Conservation (phyloP, 2,888 invertebrate genomes). For the Achlya flavicornis region DNA sequence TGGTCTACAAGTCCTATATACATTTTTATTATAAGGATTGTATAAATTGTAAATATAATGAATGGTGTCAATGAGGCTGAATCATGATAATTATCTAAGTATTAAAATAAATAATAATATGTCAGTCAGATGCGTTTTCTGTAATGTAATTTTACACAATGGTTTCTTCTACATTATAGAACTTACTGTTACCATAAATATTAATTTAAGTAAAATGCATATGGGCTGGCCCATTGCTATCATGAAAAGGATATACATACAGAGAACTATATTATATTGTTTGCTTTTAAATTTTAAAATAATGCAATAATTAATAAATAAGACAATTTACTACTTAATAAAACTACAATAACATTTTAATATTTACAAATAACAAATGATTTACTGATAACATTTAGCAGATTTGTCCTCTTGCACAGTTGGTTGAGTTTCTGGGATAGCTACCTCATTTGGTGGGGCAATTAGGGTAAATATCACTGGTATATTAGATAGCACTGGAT, state of each 20-base stretch:
- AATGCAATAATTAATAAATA: conserved; percentile 6
- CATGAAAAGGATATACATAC: no score
- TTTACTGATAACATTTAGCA: conserved; percentile 11
- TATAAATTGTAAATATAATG: not conserved
- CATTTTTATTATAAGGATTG: not conserved
- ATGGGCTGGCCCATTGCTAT: no score
- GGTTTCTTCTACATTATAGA: no score
- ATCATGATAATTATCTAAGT: not conserved
- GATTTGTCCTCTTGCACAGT: conserved; percentile 40
- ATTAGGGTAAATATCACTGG: conserved; percentile 94
- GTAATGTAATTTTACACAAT: not conserved
- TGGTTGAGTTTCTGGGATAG: conserved; percentile 64
- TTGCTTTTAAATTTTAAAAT: not conserved
- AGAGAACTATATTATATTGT: no score
- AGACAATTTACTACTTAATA: conserved; percentile 12
- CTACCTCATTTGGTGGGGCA: conserved; percentile 82
- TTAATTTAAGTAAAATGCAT: no score
- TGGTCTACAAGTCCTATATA: not conserved
- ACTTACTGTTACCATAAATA: no score
- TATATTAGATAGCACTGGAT: conserved; percentile 88
- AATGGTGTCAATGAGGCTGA: not conserved
- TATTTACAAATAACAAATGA: conserved; percentile 13
- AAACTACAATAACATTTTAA: conserved; percentile 12
- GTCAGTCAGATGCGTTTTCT: not conserved
- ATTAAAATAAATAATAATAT: not conserved